These are phyloP conservation scores for Gymnarchus niloticus DNA, from an alignment of 2,113 vertebrate species.

Conservation along the genomic window DNA sequence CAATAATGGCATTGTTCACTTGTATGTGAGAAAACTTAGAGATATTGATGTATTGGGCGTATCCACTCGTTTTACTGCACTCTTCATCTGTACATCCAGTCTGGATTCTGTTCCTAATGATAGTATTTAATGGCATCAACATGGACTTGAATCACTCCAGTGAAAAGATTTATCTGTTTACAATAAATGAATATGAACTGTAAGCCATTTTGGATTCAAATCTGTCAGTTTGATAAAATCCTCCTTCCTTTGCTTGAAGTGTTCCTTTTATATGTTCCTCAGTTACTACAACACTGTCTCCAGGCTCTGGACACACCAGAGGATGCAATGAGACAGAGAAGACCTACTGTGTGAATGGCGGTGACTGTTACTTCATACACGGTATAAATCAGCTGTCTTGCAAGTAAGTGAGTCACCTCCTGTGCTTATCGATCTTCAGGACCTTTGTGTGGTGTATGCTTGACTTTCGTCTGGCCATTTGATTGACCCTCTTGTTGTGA, in stretches of 20 bases:
- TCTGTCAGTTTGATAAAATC: background rate
- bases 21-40: background rate
- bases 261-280: conserved; percentile 5
- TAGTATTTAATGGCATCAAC: background rate
- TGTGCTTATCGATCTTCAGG: background rate
- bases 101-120: background rate
- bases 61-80: background rate
- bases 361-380: conserved; percentile 97
- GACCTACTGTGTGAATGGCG: conserved; percentile 90
- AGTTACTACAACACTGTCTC: conserved; percentile 83
- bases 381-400: conserved; percentile 96
- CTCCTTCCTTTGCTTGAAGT: background rate
- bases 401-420: conserved; percentile 79
- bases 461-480: background rate
- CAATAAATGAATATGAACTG: background rate
- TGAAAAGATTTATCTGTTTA: background rate
- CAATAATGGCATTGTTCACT: background rate
- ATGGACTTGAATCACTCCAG: background rate
- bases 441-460: background rate
- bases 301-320: conserved; percentile 83
- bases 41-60: background rate
- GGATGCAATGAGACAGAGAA: conserved; percentile 95
- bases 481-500: background rate
- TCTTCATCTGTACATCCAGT: background rate
- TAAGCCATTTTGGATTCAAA: background rate